Evolutionary conservation across 2,797 vertebrate genomes (phyloP), one percentile per base, ranked within the genome.

Genomic region (Pipistrellus pipistrellus): DNA sequence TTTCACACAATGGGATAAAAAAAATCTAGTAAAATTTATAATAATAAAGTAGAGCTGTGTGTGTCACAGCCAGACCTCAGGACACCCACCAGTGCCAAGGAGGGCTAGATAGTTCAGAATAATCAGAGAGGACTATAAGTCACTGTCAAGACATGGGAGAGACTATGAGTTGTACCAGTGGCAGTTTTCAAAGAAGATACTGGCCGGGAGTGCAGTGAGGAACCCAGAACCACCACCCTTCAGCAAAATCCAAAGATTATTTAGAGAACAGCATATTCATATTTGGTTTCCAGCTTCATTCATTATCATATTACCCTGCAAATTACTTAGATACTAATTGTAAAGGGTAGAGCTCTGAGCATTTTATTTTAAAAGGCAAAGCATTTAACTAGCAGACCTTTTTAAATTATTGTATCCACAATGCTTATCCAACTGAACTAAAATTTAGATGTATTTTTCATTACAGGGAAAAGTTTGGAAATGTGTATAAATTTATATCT

Each of bases 351-450:
- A 88, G 55, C 18, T 75, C 23, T 75, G 55, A 57, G 51, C 10
- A 72, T 46, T 88, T 48, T 72, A 82, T 85, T 64, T 95, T 46
- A 78, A 83, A 41, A 72, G 13, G n/a, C 5, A 87, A 85, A 88
- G 6, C 3, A 62, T 84, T 85, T 83, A 53, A 13, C 44, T 80
- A 86, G 44, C 3, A 46, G 17, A 1, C 21, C 12, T 90, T 2
- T 64, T 90, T 64, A 32, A 92, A 55, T 85, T 32, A 90, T 18
- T 88, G 14, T 5, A 84, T 66, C 23, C 13, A 57, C 25, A 80
- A 17, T 73, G 5, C 66, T 93, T 85, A 73, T 18, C 21, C 55
- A 91, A 55, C 23, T 30, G 11, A 4, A 78, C 12, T 69, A 78
- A 80, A 85, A 51, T 35, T 73, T 30, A 73, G 4, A 41, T 77